Base-by-base conservation (phyloP, 2,797 vertebrate genomes). In the Leptodactylus fallax region DNA sequence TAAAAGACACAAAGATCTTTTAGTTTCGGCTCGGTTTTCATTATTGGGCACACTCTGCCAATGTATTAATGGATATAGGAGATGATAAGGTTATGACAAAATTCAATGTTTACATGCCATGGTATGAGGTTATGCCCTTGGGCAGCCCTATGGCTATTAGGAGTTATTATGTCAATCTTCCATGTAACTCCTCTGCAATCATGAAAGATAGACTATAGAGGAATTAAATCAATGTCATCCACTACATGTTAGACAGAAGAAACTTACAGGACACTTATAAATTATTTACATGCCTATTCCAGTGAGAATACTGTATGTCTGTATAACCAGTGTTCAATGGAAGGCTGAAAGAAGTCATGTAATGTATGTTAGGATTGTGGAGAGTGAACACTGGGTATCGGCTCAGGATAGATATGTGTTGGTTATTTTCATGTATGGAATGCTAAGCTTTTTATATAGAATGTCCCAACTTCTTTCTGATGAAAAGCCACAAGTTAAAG, bases 31-130 rank as follows among this genome's bases (percentile, higher is more conserved):
- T 27, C 1, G 7, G 55, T 60, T 60, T 61, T 23, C 36, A 23
- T 23, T 19, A 9, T 10, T n/a, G 27, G 19, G 4, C 8, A 17
- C 45, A 17, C 14, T 60, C 17, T 49, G 12, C 55, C 45, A 49
- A 23, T 60, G 36, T 49, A 47, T 60, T 60, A 17, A 47, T 60
- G 71, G 14, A 60, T 47, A 47, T 17, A 56, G 8, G 14, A 65
- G 36, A 65, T 49, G 60, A 23, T 55, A 83, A 69, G 49, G 27
- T 56, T 16, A 69, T 69, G 45, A 55, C 63, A 83, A 49, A 65
- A 67, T 14, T n/a, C 63, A 69, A 55, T 72, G 53, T 61, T 61
- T 36, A 47, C 17, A 47, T 72, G 21, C 8, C 36, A 84, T 25
- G 8, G 19, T n/a, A 60, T 47, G 36, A 19, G 69, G n/a, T 47